Evolutionary conservation across 1,140 invertebrate species (phyloP), one percentile per base, ranked within the genome.

Genomic region (Platyscapa corneri): DNA sequence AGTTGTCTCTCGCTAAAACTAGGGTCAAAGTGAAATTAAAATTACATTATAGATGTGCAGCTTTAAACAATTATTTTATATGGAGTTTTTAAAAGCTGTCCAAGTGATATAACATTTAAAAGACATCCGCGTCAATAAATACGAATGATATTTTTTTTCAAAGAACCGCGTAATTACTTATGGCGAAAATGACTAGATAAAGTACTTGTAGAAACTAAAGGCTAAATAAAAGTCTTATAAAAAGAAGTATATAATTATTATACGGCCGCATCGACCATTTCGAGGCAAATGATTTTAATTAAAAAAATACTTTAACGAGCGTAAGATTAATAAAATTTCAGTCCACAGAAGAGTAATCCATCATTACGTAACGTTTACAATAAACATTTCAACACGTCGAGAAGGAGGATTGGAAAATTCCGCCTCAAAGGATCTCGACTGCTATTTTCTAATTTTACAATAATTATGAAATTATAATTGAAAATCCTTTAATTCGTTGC

Each of bases 401-500:
- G 37, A n/a, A n/a, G 70, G n/a, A 32, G 39, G 3, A n/a, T n/a
- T 42, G 70, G 70, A 72, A 37, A 72, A 72, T 39, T 3, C 0
- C 3, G 70, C 39, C 70, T 39, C 70, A 3, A 18, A 34, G 34
- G 39, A 74, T 32, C 8, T 42, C 27, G n/a, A 0, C 70, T 12
- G 0, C 37, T 27, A 32, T 20, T 74, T 72, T 42, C 8, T 74
- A 74, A 74, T 74, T 42, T 74, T 10, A n/a, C 20, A 74, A 42
- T 74, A 32, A 74, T 42, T 42, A 42, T 42, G 3, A 42, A 74
- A 42, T 74, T 74, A 74, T 74, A 74, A 74, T 74, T 23, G 37
- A 42, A 74, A 74, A 74, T 42, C 70, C 37, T 74, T 74, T 42
- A 74, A 74, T 42, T 74, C 37, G 30, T 10, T 42, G 23, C 3